phyloP scores from a whole-genome alignment of 2,888 invertebrate species.

The Polylopha cassiicola region DNA sequence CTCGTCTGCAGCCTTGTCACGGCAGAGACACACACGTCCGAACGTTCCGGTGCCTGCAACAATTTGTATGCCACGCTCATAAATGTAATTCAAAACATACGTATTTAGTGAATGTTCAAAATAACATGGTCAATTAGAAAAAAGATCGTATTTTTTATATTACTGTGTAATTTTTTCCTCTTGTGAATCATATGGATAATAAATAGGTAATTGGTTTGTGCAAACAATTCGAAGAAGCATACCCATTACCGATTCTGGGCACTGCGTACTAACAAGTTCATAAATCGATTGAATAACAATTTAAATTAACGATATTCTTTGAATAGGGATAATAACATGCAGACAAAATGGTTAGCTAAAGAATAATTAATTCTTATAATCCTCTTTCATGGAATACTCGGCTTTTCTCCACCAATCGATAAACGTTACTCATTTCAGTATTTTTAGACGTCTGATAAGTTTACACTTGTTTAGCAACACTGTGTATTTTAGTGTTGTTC shows the following conservation, averaged over 20 bases:
- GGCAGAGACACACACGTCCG: conserved; percentile 94
- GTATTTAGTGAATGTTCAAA: too few species aligned
- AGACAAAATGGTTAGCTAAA: conserved; percentile 28
- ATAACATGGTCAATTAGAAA: too few species aligned
- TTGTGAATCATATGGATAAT: too few species aligned
- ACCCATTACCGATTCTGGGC: too few species aligned
- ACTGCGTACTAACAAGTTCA: conserved; percentile 35
- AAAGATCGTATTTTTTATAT: too few species aligned
- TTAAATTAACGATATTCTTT: conserved; percentile 10
- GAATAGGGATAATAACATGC: conserved; percentile 6
- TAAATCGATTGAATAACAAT: conserved; percentile 12
- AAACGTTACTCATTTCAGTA: conserved; percentile 27
- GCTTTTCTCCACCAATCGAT: conserved; percentile 34
- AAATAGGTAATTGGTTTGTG: too few species aligned
- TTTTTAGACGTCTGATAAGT: conserved; percentile 20
- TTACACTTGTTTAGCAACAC: conserved; percentile 21
- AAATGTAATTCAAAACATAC: too few species aligned
- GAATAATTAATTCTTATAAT: conserved; percentile 36
- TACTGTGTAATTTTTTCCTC: too few species aligned
- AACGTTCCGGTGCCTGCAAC: conserved; percentile 95
- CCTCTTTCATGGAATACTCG: conserved; percentile 22
- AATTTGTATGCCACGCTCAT: conserved; percentile 33
- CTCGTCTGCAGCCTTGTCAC: conserved; percentile 87
- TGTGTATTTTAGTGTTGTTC: conserved; percentile 16
- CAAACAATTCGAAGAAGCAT: conserved; percentile 35